phyloP scores from a whole-genome alignment of 2,113 vertebrate species.

The Nestor notabilis region DNA sequence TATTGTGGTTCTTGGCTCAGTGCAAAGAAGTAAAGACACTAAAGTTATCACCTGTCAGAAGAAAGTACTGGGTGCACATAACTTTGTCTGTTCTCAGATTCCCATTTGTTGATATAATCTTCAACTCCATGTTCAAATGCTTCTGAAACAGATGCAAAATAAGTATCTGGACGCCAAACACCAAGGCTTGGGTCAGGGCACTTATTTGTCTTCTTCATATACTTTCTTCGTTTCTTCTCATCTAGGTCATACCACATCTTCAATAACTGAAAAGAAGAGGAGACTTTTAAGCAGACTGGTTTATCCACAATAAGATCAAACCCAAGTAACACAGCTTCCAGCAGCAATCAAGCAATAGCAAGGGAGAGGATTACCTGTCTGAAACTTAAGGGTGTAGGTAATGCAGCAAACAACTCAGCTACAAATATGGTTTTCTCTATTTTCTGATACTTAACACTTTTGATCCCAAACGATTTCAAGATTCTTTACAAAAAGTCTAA shows the following conservation, averaged over 20 bases:
- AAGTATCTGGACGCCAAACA: slow-evolving; percentile 84
- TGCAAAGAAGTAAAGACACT: background rate
- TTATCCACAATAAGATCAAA: background rate
- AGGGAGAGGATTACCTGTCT: background rate
- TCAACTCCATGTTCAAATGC: slow-evolving; percentile 84
- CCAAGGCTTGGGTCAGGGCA: slow-evolving; percentile 90
- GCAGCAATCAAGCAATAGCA: background rate
- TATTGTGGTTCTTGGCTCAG: background rate
- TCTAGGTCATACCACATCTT: slow-evolving; percentile 85
- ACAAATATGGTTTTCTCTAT: fast-evolving
- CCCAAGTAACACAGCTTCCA: background rate
- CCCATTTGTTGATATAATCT: slow-evolving; percentile 74
- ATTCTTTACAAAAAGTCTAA: background rate
- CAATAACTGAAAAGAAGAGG: slow-evolving; percentile 74
- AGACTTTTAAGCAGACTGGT: background rate
- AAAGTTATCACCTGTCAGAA: slow-evolving; percentile 74
- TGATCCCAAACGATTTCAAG: background rate
- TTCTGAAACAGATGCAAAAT: slow-evolving; percentile 93
- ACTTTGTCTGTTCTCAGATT: slow-evolving; percentile 1
- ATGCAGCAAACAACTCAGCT: background rate
- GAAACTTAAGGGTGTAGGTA: background rate
- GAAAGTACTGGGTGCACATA: slow-evolving; percentile 42
- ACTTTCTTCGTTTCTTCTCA: slow-evolving; percentile 77
- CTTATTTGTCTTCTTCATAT: slow-evolving; percentile 77
- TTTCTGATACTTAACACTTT: background rate